Evolutionary conservation across 1,140 invertebrate genomes (phyloP).

Genomic region (Trachelipus rathkii): DNA sequence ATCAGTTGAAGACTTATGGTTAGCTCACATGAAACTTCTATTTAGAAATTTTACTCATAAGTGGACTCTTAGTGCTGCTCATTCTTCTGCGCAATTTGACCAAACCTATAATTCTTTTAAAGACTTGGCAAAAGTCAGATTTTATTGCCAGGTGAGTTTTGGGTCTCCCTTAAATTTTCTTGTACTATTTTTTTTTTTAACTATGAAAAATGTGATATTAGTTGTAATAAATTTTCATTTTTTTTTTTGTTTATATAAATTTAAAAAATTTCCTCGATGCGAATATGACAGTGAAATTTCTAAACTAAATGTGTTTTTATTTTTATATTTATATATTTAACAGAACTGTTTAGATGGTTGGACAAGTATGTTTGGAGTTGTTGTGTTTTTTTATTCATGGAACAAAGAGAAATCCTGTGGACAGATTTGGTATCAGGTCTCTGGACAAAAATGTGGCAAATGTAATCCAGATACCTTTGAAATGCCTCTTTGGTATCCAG

Average conservation of each 20-base stretch:
- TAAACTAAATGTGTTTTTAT: no score
- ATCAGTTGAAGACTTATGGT: slow-evolving; percentile 20
- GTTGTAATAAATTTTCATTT: no score
- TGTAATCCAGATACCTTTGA: slow-evolving; percentile 26
- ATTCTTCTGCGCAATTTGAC: not conserved
- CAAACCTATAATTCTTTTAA: slow-evolving; percentile 2
- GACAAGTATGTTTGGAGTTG: slow-evolving; percentile 30
- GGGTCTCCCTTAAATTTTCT: no score
- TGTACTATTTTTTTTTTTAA: no score
- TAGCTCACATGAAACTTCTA: slow-evolving; percentile 23
- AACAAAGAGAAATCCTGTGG: slow-evolving; percentile 12
- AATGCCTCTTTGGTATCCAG: slow-evolving; percentile 29
- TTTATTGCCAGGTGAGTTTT: slow-evolving; percentile 27
- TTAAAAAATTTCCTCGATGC: no score
- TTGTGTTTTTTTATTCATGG: slow-evolving; percentile 24
- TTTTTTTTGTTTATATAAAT: no score
- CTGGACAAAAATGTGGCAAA: slow-evolving; percentile 25
- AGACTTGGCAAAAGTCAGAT: slow-evolving; percentile 28
- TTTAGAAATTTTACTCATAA: slow-evolving; percentile 25
- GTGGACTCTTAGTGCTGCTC: slow-evolving; percentile 20
- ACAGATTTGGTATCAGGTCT: slow-evolving; percentile 22
- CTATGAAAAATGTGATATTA: no score
- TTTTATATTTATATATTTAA: no score
- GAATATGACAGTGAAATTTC: no score
- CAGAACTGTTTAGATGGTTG: slow-evolving; percentile 25